Base-by-base conservation (phyloP, 2,888 invertebrate genomes). In the Terebella lapidaria region DNA sequence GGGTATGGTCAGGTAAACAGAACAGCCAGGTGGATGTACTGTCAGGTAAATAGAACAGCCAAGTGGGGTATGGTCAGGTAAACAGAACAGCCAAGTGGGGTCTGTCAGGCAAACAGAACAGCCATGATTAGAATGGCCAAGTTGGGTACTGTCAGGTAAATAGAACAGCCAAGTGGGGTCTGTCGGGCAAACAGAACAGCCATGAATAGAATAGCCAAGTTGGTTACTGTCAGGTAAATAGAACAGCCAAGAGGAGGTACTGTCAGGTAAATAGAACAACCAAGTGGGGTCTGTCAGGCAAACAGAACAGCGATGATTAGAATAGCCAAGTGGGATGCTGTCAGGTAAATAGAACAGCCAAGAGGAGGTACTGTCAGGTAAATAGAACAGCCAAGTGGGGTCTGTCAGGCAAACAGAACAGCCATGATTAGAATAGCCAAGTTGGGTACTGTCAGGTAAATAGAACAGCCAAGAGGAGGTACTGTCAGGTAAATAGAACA, bases 21-120 rank as follows among this genome's bases (percentile, higher is more conserved):
- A n/a, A n/a, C n/a, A n/a, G n/a, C n/a, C 10, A 18, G 18, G 35
- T n/a, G n/a, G n/a, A n/a, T 10, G 35, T n/a, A n/a, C n/a, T 94
- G 1, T 91, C 92, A 81, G 93, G 92, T 58, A 89, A 91, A 76
- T 89, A 90, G 74, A 94, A 94, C 81, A 86, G 86, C 71, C 87
- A 87, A 59, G 89, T 94, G 71, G 94, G 93, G 29, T 95, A 95
- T 80, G 94, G 95, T 75, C 95, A 87, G 83, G 86, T 86, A 35
- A 10, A n/a, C 18, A 18, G 35, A 35, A 18, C 10, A 18, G 35
- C 10, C 10, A 18, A 35, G 35, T 10, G 35, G 35, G 35, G 10
- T 15, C 35, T 35, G 35, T 18, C 35, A 35, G 35, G 35, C 18
- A n/a, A n/a, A n/a, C n/a, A n/a, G n/a, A n/a, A n/a, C n/a, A n/a